Evolutionary conservation across 1,140 invertebrate species (phyloP).

Genomic region (Chrysomallon squamiferum): DNA sequence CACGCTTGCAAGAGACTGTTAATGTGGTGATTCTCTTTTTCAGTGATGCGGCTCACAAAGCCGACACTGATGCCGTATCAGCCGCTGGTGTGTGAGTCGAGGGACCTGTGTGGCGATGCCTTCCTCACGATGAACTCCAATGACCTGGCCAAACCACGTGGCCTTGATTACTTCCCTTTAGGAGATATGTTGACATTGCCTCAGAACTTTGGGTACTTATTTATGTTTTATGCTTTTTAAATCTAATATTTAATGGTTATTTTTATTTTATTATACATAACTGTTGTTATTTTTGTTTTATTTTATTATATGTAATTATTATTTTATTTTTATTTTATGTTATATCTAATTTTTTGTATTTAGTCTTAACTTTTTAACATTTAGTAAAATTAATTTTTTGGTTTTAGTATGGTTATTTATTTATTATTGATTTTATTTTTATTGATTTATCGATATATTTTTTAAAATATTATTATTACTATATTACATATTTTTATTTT

Average conservation of each 20-base stretch:
- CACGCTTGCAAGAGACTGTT: too few relatives aligned
- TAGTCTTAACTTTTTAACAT: background rate
- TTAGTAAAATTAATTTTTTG: background rate
- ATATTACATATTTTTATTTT: background rate
- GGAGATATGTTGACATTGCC: slow-evolving; percentile 91
- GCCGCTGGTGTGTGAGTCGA: slow-evolving; percentile 78
- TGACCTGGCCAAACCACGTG: slow-evolving; percentile 78
- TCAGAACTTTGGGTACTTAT: slow-evolving; percentile 88
- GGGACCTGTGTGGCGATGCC: slow-evolving; percentile 82
- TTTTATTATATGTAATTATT: too few relatives aligned
- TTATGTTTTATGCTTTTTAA: too few relatives aligned
- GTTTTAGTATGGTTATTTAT: background rate
- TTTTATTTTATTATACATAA: too few relatives aligned
- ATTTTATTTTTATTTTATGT: too few relatives aligned
- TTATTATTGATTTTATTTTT: background rate
- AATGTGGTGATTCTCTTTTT: too few relatives aligned
- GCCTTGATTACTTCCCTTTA: slow-evolving; percentile 81
- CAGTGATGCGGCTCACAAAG: slow-evolving; percentile 93
- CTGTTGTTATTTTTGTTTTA: too few relatives aligned
- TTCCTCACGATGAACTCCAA: slow-evolving; percentile 78
- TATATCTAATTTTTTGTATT: background rate
- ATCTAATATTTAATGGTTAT: too few relatives aligned
- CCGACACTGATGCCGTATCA: slow-evolving; percentile 82
- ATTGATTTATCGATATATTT: background rate
- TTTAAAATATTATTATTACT: background rate